Evolutionary conservation across 2,113 vertebrate genomes (phyloP).

Genomic region (Prolemur simus): DNA sequence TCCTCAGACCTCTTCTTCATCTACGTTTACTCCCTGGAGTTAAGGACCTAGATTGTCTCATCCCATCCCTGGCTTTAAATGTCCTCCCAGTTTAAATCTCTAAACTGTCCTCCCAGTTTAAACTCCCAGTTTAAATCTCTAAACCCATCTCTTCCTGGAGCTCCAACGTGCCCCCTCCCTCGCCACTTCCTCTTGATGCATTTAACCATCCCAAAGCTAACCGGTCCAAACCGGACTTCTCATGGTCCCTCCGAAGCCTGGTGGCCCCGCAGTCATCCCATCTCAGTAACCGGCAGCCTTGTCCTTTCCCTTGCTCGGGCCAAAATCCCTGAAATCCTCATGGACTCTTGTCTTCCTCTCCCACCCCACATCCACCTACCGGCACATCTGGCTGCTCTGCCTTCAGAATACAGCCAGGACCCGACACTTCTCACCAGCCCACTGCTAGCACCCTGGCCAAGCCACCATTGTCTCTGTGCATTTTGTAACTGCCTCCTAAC

Average conservation of each 20-base stretch:
- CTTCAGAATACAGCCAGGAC: background rate
- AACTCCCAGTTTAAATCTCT: background rate
- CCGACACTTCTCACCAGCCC: background rate
- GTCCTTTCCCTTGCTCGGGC: background rate
- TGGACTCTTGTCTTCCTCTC: background rate
- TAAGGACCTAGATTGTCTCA: background rate
- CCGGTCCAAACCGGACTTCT: background rate
- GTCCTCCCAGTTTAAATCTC: background rate
- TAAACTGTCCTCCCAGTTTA: background rate
- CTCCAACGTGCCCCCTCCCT: background rate
- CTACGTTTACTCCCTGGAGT: background rate
- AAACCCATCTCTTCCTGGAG: background rate
- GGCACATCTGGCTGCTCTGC: background rate
- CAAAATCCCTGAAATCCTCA: background rate
- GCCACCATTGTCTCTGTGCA: background rate
- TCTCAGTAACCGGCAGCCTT: background rate
- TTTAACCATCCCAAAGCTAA: background rate
- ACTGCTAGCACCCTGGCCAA: background rate
- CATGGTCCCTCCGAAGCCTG: background rate
- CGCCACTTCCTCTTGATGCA: background rate
- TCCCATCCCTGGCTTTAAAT: background rate
- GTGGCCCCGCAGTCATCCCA: accelerated
- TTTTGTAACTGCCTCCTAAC: background rate
- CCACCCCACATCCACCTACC: background rate
- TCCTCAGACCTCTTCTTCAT: background rate